A percentile compares a stretch with the other conserved stretches of the same genome.
phyloP scores from a whole-genome alignment of 1,140 invertebrate genomes.

The Caenorhabditis remanei region DNA sequence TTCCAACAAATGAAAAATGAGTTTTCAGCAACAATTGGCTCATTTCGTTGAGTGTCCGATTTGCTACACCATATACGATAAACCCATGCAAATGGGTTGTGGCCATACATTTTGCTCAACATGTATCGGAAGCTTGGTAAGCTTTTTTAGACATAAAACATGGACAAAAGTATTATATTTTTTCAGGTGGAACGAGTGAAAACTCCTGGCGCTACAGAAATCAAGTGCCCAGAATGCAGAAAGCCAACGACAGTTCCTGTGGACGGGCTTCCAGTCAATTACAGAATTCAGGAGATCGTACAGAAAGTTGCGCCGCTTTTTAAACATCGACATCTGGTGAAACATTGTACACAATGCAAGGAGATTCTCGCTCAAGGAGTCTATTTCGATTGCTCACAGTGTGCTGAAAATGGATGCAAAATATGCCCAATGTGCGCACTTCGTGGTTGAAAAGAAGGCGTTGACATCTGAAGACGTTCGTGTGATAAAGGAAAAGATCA shows the following conservation, averaged over 20 bases:
- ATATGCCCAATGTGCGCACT: conserved; percentile 52
- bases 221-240: conserved; percentile 59
- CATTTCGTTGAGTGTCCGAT: conserved; percentile 55
- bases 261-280: conserved; percentile 46
- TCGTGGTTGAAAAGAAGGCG: conserved; percentile 53
- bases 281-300: conserved; percentile 51
- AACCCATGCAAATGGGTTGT: conserved; percentile 49
- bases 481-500: background rate
- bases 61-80: conserved; percentile 46
- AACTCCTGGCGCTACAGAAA: background rate
- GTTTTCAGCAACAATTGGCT: conserved; percentile 41
- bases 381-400: conserved; percentile 34
- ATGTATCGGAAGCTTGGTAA: conserved; percentile 45
- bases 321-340: conserved; percentile 31
- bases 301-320: conserved; percentile 2
- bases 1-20: background rate
- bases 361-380: background rate
- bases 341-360: conserved; percentile 21
- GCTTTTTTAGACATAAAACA: background rate
- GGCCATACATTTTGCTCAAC: conserved; percentile 37
- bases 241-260: conserved; percentile 6
- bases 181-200: conserved; percentile 26
- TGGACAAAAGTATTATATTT: too few species aligned
- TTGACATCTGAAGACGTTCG: conserved; percentile 22
- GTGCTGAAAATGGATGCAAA: background rate